Evolutionary conservation across 2,797 vertebrate species (phyloP), one percentile per base, ranked within the genome.

Genomic region (Esox masquinongy): DNA sequence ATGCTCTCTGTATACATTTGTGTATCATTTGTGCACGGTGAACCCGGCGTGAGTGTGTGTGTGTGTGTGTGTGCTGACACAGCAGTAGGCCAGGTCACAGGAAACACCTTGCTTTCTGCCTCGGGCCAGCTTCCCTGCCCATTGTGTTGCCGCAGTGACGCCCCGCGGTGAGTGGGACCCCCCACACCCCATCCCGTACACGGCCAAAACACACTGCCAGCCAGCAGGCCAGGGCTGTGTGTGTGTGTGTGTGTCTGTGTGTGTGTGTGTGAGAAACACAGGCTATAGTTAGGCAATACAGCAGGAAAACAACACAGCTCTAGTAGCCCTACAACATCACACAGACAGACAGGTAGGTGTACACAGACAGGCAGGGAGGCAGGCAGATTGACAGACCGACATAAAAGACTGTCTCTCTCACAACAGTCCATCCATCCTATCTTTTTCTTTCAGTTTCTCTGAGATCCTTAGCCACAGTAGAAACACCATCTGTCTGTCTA

Each of bases 21-120:
- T 63, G 74, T 59, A 9, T 64, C 68, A 39, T n/a, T 19, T 50
- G 2, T 66, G 11, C 5, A 43, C 39, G 39, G 39, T 43, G 39
- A 22, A 26, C 49, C 2, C 31, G n/a, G n/a, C 17, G 14, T 50
- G 69, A 49, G 69, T 59, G 34, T 76, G 53, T 63, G 67, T 61
- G 50, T 61, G 74, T 34, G 67, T 14, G 67, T 73, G 83, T 79
- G 77, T 82, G 87, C 87, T 78, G 85, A 89, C 78, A 74, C 80
- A 84, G 86, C 87, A 83, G 80, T 78, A 51, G 39, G 71, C 75
- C 83, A 85, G 85, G 88, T 87, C 84, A 87, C 89, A 93, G 93
- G 93, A 92, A 93, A 88, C 92, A 94, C 92, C 92, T 92, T 93
- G 92, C 73, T 86, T 77, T 78, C 70, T 80, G 82, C 80, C 80